Conservation (phyloP, 2,888 invertebrate genomes). For the Phalangium opilio region DNA sequence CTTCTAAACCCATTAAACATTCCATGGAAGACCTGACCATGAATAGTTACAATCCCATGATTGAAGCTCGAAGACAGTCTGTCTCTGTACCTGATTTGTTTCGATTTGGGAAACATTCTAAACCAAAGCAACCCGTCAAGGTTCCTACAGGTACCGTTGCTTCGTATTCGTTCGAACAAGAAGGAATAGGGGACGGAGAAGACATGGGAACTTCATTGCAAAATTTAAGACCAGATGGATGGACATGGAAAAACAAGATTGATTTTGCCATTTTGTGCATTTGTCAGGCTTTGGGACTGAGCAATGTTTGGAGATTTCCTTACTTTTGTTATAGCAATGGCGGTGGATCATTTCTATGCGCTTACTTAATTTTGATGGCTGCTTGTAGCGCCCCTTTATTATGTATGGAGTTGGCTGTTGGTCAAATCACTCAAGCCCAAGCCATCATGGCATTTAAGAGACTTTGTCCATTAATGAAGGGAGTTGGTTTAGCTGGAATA, state of each 20-base stretch:
- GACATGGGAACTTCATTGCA: no score
- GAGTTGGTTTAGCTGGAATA: constrained; percentile 85
- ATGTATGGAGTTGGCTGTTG: constrained; percentile 83
- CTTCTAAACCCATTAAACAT: no score
- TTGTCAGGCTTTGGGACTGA: constrained; percentile 74
- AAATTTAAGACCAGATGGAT: no score
- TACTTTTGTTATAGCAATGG: constrained; percentile 44
- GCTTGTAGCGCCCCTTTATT: constrained; percentile 81
- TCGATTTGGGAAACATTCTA: no score
- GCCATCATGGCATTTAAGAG: constrained; percentile 81
- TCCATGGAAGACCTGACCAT: no score
- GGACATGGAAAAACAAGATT: constrained; percentile 62
- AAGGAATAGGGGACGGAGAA: no score
- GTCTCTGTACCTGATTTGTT: no score
- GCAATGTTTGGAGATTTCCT: constrained; percentile 83
- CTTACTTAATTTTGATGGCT: constrained; percentile 79
- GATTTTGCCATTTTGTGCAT: constrained; percentile 78
- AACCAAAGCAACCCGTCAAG: no score
- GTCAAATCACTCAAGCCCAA: constrained; percentile 80
- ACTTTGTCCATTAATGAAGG: constrained; percentile 83
- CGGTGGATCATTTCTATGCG: constrained; percentile 66
- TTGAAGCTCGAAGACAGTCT: no score
- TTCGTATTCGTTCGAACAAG: no score
- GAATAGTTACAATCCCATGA: no score
- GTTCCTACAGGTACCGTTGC: no score